phyloP scores from a whole-genome alignment of 2,888 invertebrate species.

The Habrosyne pyritoides region DNA sequence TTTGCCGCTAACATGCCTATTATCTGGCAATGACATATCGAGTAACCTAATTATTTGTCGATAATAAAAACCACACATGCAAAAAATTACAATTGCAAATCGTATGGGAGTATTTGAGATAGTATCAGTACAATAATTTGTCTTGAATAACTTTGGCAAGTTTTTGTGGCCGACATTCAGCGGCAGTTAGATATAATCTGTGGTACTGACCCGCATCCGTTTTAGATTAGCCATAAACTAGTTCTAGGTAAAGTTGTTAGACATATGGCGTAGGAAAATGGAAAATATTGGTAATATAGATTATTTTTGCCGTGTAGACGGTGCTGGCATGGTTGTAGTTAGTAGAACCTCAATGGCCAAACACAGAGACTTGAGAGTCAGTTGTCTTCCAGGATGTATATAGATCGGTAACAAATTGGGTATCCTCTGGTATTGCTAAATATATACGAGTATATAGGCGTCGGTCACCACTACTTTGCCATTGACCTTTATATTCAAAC shows the following conservation, averaged over 20 bases:
- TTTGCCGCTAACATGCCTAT: neutral
- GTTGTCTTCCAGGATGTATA: too few species aligned
- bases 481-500: too few species aligned
- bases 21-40: neutral
- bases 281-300: too few species aligned
- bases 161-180: neutral
- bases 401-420: too few species aligned
- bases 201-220: neutral
- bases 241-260: neutral
- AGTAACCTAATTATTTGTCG: conserved; percentile 1
- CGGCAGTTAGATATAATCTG: neutral
- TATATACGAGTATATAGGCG: too few species aligned
- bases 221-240: neutral
- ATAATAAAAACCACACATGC: neutral
- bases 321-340: too few species aligned
- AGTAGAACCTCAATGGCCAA: too few species aligned
- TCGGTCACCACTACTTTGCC: too few species aligned
- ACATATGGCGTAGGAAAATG: too few species aligned
- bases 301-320: too few species aligned
- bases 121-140: neutral
- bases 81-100: neutral
- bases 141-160: conserved; percentile 1
- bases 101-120: conserved; percentile 1
- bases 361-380: too few species aligned
- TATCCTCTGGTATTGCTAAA: too few species aligned